Percentiles rank a stretch among this genome's conserved stretches.
Conservation (phyloP, 1,140 invertebrate genomes). For the Halyomorpha halys region DNA sequence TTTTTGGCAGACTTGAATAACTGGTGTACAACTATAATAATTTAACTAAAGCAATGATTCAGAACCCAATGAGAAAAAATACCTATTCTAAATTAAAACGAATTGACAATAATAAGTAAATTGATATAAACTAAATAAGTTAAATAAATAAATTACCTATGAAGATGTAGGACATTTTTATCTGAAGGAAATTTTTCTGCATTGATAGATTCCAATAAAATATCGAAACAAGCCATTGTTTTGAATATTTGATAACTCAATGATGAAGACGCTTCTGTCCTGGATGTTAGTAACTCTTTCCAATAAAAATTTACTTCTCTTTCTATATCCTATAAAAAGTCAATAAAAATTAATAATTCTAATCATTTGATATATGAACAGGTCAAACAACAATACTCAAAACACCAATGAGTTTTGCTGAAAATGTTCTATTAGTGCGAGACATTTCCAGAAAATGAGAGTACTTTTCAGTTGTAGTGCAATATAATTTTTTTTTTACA, state of each 20-base stretch:
- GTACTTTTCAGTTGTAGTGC: too few species aligned
- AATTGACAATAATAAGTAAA: background rate
- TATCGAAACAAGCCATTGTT: slow-evolving; percentile 72
- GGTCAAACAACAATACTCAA: background rate
- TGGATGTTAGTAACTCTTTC: slow-evolving; percentile 35
- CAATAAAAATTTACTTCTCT: slow-evolving; percentile 44
- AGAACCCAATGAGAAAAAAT: too few species aligned
- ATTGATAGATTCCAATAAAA: slow-evolving; percentile 62
- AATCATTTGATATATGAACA: too few species aligned
- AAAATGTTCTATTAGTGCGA: too few species aligned
- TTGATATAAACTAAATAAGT: background rate
- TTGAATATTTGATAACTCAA: slow-evolving; percentile 67
- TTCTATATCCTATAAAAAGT: slow-evolving; percentile 41
- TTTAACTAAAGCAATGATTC: too few species aligned
- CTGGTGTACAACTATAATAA: too few species aligned
- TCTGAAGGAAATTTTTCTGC: slow-evolving; percentile 50
- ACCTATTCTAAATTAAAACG: too few species aligned
- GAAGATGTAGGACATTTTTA: slow-evolving; percentile 56
- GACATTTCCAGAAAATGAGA: too few species aligned
- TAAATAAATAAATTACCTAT: slow-evolving; percentile 22
- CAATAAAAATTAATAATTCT: background rate
- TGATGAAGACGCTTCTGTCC: slow-evolving; percentile 37
- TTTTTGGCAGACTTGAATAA: too few species aligned
- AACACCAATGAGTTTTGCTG: too few species aligned
- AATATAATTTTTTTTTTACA: too few species aligned